phyloP scores from a whole-genome alignment of 1,140 invertebrate species.

The Platyscapa corneri region DNA sequence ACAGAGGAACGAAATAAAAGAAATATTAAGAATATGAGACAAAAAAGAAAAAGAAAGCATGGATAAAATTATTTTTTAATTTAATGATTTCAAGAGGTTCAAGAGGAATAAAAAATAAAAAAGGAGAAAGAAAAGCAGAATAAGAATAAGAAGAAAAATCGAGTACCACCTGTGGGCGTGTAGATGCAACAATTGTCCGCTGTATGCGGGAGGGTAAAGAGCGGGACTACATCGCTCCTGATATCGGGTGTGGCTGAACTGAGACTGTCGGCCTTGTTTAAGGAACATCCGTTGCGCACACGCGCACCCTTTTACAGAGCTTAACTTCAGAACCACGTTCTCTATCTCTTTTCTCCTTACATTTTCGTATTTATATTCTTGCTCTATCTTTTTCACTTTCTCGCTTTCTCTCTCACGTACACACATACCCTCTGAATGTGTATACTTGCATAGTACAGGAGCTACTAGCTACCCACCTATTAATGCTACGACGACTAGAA shows the following conservation, averaged over 20 bases:
- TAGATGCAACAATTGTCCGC: conserved; percentile 76
- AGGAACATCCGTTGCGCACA: conserved; percentile 53
- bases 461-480: not conserved
- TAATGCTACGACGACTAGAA: not conserved
- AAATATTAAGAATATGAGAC: not conserved
- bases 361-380: not conserved
- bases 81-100: not conserved
- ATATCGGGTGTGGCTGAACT: conserved; percentile 74
- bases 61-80: not conserved
- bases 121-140: conserved; percentile 47
- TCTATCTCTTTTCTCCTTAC: not conserved
- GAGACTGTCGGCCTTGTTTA: conserved; percentile 66
- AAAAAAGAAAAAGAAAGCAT: not conserved
- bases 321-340: not conserved
- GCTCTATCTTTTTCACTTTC: not conserved
- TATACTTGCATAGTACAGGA: not conserved
- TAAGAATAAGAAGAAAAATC: conserved; percentile 63
- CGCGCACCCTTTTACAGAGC: conserved; percentile 59
- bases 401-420: not conserved
- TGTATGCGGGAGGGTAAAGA: conserved; percentile 73
- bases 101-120: not conserved
- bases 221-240: conserved; percentile 73
- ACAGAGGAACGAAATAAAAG: not conserved
- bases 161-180: conserved; percentile 74
- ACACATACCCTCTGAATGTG: not conserved